A percentile compares a stretch with the other conserved stretches of the same genome.
Evolutionary conservation across 2,113 vertebrate genomes (phyloP).

Genomic region (Emydocephalus ijimae): DNA sequence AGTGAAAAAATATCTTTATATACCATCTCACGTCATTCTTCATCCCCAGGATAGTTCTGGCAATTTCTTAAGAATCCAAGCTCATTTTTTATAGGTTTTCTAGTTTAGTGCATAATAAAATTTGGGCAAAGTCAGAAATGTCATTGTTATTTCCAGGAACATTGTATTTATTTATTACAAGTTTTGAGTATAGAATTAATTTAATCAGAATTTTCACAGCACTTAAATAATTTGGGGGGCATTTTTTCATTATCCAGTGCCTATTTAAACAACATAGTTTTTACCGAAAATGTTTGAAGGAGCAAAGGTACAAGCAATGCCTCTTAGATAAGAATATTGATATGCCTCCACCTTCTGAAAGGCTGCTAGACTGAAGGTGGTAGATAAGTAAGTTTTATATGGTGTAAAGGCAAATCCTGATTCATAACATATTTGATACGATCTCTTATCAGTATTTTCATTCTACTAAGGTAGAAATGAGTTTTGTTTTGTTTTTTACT

Average conservation of each 20-base stretch:
- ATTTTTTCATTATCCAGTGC: constrained; percentile 60
- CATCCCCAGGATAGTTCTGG: constrained; percentile 51
- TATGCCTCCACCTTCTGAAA: constrained; percentile 90
- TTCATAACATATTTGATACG: not conserved
- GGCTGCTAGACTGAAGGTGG: not conserved
- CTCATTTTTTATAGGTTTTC: constrained; percentile 78
- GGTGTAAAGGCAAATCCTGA: not conserved
- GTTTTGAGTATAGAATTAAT: constrained; percentile 80
- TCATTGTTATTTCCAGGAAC: constrained; percentile 70
- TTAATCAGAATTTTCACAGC: constrained; percentile 78
- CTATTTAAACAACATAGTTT: constrained; percentile 79
- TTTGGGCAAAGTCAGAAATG: constrained; percentile 74
- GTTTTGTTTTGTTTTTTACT: not conserved
- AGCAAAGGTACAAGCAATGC: constrained; percentile 82
- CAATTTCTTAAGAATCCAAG: constrained; percentile 82
- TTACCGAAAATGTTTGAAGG: constrained; percentile 88
- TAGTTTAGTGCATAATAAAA: constrained; percentile 77
- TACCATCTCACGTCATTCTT: not conserved
- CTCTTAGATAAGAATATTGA: constrained; percentile 81
- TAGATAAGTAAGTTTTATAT: not conserved
- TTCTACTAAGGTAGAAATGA: not conserved
- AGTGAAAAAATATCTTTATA: not conserved
- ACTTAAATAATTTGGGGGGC: constrained; percentile 82
- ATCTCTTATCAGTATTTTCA: not conserved
- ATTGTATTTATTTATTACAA: constrained; percentile 74